These are phyloP conservation scores for Brachynemurus nebulosus DNA, from an alignment of 2,888 invertebrate species.

Conservation along the genomic window DNA sequence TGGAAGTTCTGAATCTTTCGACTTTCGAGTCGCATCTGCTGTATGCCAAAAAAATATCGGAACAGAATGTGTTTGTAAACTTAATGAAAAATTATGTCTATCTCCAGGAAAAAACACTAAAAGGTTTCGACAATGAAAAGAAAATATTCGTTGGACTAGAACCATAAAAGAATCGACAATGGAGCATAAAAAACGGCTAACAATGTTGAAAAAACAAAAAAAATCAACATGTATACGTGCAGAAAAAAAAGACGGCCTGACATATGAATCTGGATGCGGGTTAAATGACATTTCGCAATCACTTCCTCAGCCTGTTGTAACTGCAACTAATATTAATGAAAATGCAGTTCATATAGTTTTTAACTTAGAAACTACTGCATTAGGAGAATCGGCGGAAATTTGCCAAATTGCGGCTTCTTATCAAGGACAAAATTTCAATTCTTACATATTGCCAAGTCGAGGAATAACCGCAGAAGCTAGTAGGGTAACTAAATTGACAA, in stretches of 20 bases:
- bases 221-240: background rate
- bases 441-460: constrained; percentile 12
- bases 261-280: background rate
- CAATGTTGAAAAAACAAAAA: background rate
- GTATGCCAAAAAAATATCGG: constrained; percentile 15
- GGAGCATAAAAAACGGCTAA: background rate
- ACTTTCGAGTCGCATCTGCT: constrained; percentile 14
- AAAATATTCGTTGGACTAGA: background rate
- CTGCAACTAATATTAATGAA: background rate
- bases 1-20: constrained; percentile 14
- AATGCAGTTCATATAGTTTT: constrained; percentile 5
- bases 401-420: constrained; percentile 15
- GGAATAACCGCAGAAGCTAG: constrained; percentile 11
- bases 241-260: background rate
- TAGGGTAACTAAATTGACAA: background rate
- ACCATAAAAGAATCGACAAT: background rate
- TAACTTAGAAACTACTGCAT: constrained; percentile 14
- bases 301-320: background rate
- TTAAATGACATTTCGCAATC: background rate
- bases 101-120: background rate
- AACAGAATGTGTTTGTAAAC: constrained; percentile 5
- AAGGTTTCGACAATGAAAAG: background rate
- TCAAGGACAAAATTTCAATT: constrained; percentile 8
- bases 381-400: constrained; percentile 13
- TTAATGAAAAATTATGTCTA: background rate